phyloP scores from a whole-genome alignment of 2,888 invertebrate species.

The Pammene fasciana region DNA sequence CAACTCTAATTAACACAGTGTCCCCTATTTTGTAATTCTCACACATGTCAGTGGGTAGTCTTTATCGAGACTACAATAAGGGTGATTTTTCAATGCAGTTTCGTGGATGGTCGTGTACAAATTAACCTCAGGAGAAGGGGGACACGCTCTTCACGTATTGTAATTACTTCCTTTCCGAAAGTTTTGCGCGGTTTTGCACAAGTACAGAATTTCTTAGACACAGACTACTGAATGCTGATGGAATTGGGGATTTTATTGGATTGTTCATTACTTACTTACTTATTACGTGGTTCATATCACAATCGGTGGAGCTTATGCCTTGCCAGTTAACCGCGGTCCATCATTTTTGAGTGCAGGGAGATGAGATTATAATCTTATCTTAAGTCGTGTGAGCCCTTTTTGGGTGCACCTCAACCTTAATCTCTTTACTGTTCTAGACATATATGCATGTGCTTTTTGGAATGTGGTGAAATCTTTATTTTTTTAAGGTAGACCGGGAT shows the following conservation, averaged over 20 bases:
- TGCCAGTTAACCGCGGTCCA: no score
- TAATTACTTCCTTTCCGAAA: slow-evolving; percentile 8
- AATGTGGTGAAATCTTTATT: no score
- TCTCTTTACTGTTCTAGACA: no score
- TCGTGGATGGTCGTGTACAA: not conserved
- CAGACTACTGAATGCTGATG: no score
- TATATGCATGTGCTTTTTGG: no score
- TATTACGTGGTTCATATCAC: no score
- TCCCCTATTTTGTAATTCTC: slow-evolving; percentile 16
- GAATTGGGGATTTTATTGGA: not conserved
- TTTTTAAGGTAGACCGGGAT: no score
- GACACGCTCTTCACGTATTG: slow-evolving; percentile 2
- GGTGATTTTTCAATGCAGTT: not conserved
- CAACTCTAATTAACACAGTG: slow-evolving; percentile 11
- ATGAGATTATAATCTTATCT: not conserved
- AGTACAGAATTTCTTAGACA: not conserved
- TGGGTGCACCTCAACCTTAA: not conserved
- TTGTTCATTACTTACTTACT: no score
- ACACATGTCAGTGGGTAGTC: not conserved
- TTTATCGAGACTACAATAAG: not conserved
- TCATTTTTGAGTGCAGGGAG: no score
- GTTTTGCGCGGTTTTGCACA: not conserved
- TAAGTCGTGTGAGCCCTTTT: slow-evolving; percentile 1
- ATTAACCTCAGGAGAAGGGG: not conserved
- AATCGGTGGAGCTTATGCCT: no score